phyloP scores from a whole-genome alignment of 2,113 vertebrate species.

The Tupaia chinensis region DNA sequence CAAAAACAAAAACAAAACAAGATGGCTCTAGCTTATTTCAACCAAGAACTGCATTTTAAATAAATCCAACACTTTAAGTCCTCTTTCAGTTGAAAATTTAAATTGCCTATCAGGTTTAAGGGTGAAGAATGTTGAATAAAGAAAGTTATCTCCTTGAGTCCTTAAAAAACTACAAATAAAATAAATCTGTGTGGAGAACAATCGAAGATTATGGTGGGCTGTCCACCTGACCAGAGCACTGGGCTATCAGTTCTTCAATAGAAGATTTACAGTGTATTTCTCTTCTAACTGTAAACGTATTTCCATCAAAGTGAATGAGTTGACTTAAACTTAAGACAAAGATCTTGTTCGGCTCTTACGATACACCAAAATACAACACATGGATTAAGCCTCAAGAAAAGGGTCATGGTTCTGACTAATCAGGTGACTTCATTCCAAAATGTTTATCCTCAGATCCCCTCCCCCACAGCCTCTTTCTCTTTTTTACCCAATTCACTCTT shows the following conservation, averaged over 20 bases:
- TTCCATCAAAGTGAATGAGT: background rate
- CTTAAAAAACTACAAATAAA: background rate
- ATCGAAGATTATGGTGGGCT: background rate
- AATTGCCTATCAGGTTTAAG: background rate
- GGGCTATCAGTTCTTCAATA: background rate
- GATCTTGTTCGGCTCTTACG: background rate
- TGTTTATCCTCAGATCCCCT: background rate
- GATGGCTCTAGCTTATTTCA: background rate
- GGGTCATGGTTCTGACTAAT: background rate
- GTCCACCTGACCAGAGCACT: background rate
- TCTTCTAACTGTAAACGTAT: background rate
- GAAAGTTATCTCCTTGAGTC: background rate
- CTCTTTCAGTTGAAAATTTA: background rate
- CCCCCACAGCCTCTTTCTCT: too few species aligned
- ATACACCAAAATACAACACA: background rate
- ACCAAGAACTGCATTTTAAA: background rate
- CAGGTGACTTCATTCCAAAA: conserved; percentile 5
- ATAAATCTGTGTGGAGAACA: background rate
- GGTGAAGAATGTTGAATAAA: background rate
- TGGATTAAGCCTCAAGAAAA: background rate
- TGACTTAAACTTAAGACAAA: background rate
- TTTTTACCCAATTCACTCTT: background rate
- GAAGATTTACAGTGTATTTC: background rate
- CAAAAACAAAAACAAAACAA: background rate
- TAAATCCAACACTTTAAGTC: background rate